These are phyloP conservation scores for Hemithea aestivaria DNA, from an alignment of 2,888 invertebrate species.

Conservation along the genomic window DNA sequence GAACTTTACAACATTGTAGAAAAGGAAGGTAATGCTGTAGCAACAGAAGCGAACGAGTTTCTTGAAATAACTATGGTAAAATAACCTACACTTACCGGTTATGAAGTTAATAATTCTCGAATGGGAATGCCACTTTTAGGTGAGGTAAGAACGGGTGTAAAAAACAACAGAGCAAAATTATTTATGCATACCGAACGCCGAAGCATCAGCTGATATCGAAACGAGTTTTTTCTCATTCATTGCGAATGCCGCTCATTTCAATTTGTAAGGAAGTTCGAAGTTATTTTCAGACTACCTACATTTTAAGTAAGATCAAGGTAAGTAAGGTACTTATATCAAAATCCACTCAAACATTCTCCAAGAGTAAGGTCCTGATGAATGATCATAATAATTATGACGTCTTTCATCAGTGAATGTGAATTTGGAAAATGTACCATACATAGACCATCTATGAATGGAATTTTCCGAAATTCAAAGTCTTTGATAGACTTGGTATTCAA, in stretches of 20 bases:
- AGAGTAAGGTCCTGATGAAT: too few species aligned
- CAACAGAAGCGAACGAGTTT: conserved; percentile 31
- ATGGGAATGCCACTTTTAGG: conserved; percentile 41
- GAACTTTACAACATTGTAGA: conserved; percentile 7
- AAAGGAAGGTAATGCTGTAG: conserved; percentile 20
- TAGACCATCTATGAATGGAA: too few species aligned
- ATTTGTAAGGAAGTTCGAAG: conserved; percentile 26
- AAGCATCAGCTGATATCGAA: conserved; percentile 67
- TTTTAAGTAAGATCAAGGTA: not conserved
- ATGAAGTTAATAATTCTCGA: conserved; percentile 47
- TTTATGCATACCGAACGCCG: conserved; percentile 53
- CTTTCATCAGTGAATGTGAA: too few species aligned
- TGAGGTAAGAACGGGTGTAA: conserved; percentile 57
- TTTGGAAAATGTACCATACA: too few species aligned
- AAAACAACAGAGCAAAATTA: conserved; percentile 38
- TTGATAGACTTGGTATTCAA: too few species aligned
- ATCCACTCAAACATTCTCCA: too few species aligned
- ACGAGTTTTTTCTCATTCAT: conserved; percentile 58
- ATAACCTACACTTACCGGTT: conserved; percentile 45
- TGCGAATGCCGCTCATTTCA: conserved; percentile 28
- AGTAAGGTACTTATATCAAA: not conserved
- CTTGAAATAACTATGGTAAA: conserved; percentile 35
- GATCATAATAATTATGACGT: too few species aligned
- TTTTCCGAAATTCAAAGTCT: too few species aligned
- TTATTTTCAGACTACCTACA: conserved; percentile 6